Base-by-base conservation (phyloP, 1,140 invertebrate species). In the Penaeus vannamei region DNA sequence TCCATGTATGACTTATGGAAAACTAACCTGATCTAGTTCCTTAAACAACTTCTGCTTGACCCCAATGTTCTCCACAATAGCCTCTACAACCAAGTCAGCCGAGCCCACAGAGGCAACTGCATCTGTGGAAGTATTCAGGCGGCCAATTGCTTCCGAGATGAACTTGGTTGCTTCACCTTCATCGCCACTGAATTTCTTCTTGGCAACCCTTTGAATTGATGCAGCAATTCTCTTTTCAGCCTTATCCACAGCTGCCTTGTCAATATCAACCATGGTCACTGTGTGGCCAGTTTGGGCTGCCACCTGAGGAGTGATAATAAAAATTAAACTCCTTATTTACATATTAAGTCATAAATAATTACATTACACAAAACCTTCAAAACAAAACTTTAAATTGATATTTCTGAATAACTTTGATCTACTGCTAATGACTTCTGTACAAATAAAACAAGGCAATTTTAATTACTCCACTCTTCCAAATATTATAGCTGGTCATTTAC, bases 1-100 rank as follows among this genome's bases (percentile, higher is more conserved):
- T 59, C 59, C 29, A 8, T 59, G 1, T 0, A 19, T 59, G 26
- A n/a, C 19, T 77, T 66, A 77, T 12, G 19, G 42, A 0, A 20
- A 29, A 69, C 81, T 84, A 62, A 91, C 90, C 69, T 87, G 92
- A 91, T 95, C 94, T 19, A 95, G 90, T 77, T 92, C 92, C 79
- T 94, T 93, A 92, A 98, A 98, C 1, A 98, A 93, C 91, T 97
- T 95, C 91, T 96, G 95, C 92, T 98, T 98, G 0, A 96, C 92
- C 69, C 95, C 94, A 64, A 98, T 93, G 92, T 97, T 97, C 92
- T 98, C 97, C 86, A 98, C 95, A 92, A 98, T 97, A 14, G 97
- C 97, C 94, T 98, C 97, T 53, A 98, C 94, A 22, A 98, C 96
- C 26, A 98, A 93, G 93, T 98, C 97, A 26, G 96, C 93, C 72